phyloP scores from a whole-genome alignment of 2,797 vertebrate species.

The Coendou prehensilis region DNA sequence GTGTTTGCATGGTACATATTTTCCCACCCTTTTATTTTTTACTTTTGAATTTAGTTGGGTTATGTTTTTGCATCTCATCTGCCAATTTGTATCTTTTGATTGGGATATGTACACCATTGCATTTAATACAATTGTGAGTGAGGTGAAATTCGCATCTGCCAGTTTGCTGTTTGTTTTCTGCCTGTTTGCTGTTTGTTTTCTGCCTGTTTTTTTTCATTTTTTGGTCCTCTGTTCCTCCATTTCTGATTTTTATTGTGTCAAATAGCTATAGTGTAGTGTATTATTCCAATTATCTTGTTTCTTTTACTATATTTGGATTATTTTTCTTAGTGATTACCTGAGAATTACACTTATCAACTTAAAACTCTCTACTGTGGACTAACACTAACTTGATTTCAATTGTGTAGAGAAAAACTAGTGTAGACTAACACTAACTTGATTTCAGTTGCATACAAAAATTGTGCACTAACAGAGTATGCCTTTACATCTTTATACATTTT shows the following conservation, averaged over 20 bases:
- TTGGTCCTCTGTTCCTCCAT: neutral
- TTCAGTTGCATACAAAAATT: neutral
- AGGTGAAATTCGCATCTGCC: neutral
- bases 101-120: neutral
- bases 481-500: neutral
- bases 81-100: neutral
- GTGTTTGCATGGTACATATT: neutral
- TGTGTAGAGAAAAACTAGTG: neutral
- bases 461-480: neutral
- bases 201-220: neutral
- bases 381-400: neutral
- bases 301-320: slow-evolving; percentile 15
- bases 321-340: neutral
- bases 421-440: no score
- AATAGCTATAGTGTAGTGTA: neutral
- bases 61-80: neutral
- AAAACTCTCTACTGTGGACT: neutral
- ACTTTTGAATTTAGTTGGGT: neutral
- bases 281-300: neutral
- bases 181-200: neutral
- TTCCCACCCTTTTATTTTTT: neutral
- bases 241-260: neutral
- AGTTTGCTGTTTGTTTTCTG: neutral
- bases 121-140: neutral
- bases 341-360: neutral